Evolutionary conservation across 2,113 vertebrate species (phyloP).

Genomic region (Eublepharis macularius): DNA sequence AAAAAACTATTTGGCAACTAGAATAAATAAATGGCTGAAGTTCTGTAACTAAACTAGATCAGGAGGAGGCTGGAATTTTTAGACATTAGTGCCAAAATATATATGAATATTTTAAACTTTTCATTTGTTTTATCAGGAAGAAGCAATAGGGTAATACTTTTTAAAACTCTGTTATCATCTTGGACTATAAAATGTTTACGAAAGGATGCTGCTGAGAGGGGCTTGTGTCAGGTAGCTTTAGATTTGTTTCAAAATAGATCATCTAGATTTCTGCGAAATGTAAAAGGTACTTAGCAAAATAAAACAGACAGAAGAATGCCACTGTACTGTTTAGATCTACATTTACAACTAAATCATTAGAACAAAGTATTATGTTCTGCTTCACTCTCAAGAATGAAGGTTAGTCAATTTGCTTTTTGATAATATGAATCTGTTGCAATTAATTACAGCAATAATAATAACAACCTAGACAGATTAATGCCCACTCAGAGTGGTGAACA

Average conservation of each 20-base stretch:
- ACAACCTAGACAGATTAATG: no score
- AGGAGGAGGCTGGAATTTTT: not conserved
- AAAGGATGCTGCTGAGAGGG: not conserved
- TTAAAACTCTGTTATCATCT: not conserved
- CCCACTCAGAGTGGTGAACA: no score
- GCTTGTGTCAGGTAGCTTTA: not conserved
- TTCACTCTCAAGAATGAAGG: not conserved
- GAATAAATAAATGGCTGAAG: not conserved
- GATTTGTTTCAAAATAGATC: conserved; percentile 14
- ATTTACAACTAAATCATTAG: not conserved
- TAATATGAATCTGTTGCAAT: not conserved
- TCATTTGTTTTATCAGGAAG: not conserved
- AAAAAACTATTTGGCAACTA: conserved; percentile 5
- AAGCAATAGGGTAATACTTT: not conserved
- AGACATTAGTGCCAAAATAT: not conserved
- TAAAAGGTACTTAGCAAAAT: conserved; percentile 3
- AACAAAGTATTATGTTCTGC: not conserved
- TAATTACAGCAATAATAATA: no score
- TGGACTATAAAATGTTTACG: not conserved
- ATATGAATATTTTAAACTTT: not conserved
- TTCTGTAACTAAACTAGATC: not conserved
- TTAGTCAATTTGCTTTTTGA: not conserved
- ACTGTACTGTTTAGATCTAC: not conserved
- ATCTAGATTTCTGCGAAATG: not conserved
- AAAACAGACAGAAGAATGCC: not conserved